phyloP scores from a whole-genome alignment of 2,888 invertebrate species.

The Apotomis betuletana region DNA sequence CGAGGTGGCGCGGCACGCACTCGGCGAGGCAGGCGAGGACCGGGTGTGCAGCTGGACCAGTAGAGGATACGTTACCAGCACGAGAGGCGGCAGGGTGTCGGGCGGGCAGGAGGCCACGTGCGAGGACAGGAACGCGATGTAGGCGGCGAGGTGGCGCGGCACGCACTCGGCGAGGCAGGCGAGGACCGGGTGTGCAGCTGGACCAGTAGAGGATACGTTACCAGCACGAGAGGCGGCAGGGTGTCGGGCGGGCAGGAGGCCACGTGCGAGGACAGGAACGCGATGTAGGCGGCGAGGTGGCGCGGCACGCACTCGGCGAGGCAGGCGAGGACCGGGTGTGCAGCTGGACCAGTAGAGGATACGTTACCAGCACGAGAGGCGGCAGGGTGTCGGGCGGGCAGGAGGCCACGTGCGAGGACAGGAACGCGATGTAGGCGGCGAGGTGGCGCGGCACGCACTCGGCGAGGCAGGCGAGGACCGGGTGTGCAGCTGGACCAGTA shows the following conservation, averaged over 20 bases:
- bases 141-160: conserved; percentile 91
- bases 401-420: conserved; percentile 87
- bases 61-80: conserved; percentile 50
- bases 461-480: conserved; percentile 88
- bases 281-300: conserved; percentile 92
- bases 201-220: conserved; percentile 70
- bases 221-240: conserved; percentile 57
- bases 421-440: conserved; percentile 92
- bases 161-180: conserved; percentile 96
- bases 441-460: conserved; percentile 94
- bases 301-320: conserved; percentile 95
- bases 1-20: no score
- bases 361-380: conserved; percentile 58
- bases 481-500: conserved; percentile 89
- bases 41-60: no score
- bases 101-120: conserved; percentile 80
- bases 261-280: conserved; percentile 91
- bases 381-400: conserved; percentile 44
- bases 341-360: conserved; percentile 84
- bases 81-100: conserved; percentile 49
- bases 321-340: conserved; percentile 87
- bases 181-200: conserved; percentile 85
- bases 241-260: conserved; percentile 51
- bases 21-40: no score
- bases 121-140: conserved; percentile 92